phyloP scores from a whole-genome alignment of 30 jellyfish, hydroid and myxozoan species.

The Mastigias papua region DNA sequence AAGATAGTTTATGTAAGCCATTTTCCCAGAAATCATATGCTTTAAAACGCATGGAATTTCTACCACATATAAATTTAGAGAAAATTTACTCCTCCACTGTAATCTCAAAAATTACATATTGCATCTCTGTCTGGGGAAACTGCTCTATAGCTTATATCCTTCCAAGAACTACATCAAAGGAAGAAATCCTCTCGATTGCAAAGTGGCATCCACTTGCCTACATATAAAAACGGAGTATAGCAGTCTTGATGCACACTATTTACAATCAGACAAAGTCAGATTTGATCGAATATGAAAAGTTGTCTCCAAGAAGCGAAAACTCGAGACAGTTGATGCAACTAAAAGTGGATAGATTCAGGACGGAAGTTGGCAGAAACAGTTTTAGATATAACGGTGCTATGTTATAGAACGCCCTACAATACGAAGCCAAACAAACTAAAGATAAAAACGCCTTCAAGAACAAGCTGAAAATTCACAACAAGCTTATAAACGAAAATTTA shows the following conservation, averaged over 20 bases:
- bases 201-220: conserved; percentile 42
- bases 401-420: conserved; percentile 34
- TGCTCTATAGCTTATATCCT: conserved; percentile 43
- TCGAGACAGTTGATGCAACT: conserved; percentile 15
- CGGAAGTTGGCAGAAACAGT: conserved; percentile 22
- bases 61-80: conserved; percentile 22
- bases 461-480: conserved; percentile 40
- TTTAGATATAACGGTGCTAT: conserved; percentile 16
- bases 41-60: conserved; percentile 42
- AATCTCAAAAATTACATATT: conserved; percentile 35
- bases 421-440: conserved; percentile 38
- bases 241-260: conserved; percentile 45
- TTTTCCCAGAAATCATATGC: conserved; percentile 16
- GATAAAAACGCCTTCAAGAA: conserved; percentile 21
- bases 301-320: conserved; percentile 28
- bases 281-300: not conserved
- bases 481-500: conserved; percentile 33
- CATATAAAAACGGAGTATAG: conserved; percentile 7
- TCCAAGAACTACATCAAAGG: conserved; percentile 9
- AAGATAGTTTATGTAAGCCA: conserved; percentile 6
- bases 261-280: not conserved
- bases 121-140: conserved; percentile 57
- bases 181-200: conserved; percentile 26
- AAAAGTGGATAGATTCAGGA: conserved; percentile 20
- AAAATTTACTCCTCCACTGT: conserved; percentile 32